Base-by-base conservation (phyloP, 2,113 vertebrate species). In the Zosterops japonicus region DNA sequence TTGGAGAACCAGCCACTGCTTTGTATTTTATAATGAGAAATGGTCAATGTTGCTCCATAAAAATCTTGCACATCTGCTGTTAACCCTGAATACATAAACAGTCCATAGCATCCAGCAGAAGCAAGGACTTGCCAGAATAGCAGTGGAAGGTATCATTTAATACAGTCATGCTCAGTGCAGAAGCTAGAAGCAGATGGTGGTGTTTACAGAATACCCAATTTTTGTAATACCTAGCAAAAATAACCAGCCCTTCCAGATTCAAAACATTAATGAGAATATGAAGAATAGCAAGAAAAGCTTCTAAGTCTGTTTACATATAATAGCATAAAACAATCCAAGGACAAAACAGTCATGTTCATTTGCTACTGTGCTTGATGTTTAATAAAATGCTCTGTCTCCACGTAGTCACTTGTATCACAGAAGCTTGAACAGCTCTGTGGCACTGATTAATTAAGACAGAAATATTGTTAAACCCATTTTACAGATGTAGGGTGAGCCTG, bases 401-500 rank as follows among this genome's bases (percentile, higher is more conserved):
- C 91, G n/a, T 67, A 83, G 91, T 87, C 55, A 55, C 60, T 94
- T 82, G 47, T 9, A 82, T 85, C 0, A 0, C 49, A 60, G 90
- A 83, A 86, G 55, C 88, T 83, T 77, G 53, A 77, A 79, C 47
- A 72, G 39, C 56, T 94, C 71, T 83, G 28, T 12, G 3, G 39
- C 71, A 33, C 36, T 68, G 83, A 72, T 92, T 87, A 88, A 91
- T 94, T 84, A 90, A 71, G 47, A 60, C 41, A 88, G 83, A 83
- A 94, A 76, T 94, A 76, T 33, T 88, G 36, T 75, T 90, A 92
- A 89, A 78, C 11, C 36, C 36, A 44, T 96, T 94, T 84, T 87
- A 64, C 56, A 35, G 60, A 20, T 18, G 12, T 78, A 41, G 3
- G 3, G 64, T 87, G 64, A 78, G 90, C 72, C 47, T 83, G 7